Conservation (phyloP, 2,113 vertebrate genomes). For the Poicephalus gulielmi region DNA sequence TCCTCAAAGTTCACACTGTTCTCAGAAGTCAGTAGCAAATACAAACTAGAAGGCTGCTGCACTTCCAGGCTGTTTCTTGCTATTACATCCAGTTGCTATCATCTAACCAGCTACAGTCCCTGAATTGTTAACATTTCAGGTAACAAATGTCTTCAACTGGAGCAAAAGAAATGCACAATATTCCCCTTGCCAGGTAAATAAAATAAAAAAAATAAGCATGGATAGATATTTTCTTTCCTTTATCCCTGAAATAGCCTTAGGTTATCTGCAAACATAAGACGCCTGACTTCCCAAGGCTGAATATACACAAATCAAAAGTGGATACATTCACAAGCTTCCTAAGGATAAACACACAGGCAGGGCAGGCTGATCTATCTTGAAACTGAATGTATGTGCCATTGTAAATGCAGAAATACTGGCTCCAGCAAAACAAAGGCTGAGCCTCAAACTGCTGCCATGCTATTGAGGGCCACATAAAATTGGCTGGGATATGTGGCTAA, state of each 20-base stretch:
- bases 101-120: neutral
- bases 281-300: neutral
- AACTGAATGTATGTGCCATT: neutral
- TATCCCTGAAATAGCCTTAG: neutral
- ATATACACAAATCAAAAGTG: neutral
- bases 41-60: neutral
- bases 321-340: neutral
- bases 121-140: neutral
- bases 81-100: neutral
- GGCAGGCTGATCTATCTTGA: neutral
- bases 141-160: neutral
- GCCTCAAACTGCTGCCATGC: neutral
- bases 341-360: neutral
- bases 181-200: neutral
- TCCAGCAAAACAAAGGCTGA: neutral
- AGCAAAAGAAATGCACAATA: neutral
- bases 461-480: neutral
- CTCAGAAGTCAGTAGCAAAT: neutral
- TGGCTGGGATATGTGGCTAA: neutral
- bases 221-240: neutral
- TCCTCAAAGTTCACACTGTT: neutral
- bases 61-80: neutral
- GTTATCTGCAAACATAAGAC: neutral
- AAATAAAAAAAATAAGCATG: neutral
- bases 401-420: neutral